Base-by-base conservation (phyloP, 2,113 vertebrate genomes). In the Brienomyrus brachyistius region DNA sequence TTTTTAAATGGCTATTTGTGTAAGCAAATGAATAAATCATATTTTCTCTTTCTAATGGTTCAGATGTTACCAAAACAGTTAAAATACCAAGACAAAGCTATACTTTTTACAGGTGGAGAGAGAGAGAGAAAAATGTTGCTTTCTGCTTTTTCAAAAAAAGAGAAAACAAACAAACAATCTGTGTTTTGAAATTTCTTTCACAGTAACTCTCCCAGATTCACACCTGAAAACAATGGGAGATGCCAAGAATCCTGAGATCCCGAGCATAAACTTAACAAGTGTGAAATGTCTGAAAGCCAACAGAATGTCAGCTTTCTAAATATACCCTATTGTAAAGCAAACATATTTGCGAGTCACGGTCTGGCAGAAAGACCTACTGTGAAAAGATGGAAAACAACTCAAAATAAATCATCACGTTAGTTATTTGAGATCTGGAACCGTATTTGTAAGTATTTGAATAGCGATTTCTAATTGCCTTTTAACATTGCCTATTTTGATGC, bases 291-390 rank as follows among this genome's bases (percentile, higher is more conserved):
- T 59, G n/a, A 40, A 88, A 62, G 54, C 31, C 54, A 48, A 88
- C 52, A 21, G 43, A 88, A 62, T 66, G 87, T 45, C 52, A 88
- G 56, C 17, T 88, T 88, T 59, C 23, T 88, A 51, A 88, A 77
- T 88, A 88, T 88, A 88, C 47, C 88, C 88, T 51, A 88, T 66
- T 50, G 54, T 88, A 62, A 56, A 52, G 56, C 56, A 88, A 59
- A 88, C 31, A 51, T 66, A 59, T 59, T 21, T 43, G 54, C 52
- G 43, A 51, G 87, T 88, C 87, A 54, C 31, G 15, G 56, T 43
- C 87, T 62, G 52, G 31, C 52, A 88, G 51, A 87, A 52, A 35
- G 50, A 43, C 87, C 87, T 62, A 45, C 56, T 59, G 51, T 88
- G 87, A 88, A 88, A 52, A 87, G 40, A 86, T 54, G 54, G 35